Evolutionary conservation across 2,113 vertebrate genomes (phyloP), one percentile per base, ranked within the genome.

Genomic region (Coracopsis vasa): DNA sequence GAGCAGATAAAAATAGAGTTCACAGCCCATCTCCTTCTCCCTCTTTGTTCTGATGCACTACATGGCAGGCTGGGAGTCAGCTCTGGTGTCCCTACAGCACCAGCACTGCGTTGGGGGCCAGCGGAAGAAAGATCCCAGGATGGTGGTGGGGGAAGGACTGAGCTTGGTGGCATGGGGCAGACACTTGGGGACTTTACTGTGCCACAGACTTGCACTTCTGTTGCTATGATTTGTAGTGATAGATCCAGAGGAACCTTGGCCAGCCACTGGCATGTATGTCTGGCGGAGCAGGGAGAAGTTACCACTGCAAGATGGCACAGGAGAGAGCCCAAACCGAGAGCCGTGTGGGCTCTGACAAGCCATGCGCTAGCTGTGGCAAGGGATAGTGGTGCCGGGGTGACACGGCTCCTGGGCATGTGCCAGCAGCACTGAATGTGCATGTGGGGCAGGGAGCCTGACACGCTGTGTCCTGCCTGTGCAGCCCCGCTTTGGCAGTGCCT

Each of bases 1-100:
- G 58, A 62, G n/a, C 60, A 81, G 91, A 92, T 80, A 92, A 95
- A 96, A 94, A 88, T 66, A 92, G 74, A 15, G 2, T 70, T 89
- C 71, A 78, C 48, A 66, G 48, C 65, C 44, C 29, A 14, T 44
- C n/a, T 56, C 70, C 35, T 78, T 78, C 33, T 60, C 33, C 11
- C 4, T 77, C 50, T 62, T 79, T 64, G 39, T 75, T 81, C 72
- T 95, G 28, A 29, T 25, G 35, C 23, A n/a, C 50, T 37, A 15
- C 3, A 1, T 0, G 4, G 47, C 1, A 7, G 60, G 28, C 56
- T 94, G 65, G 54, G 48, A 94, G 69, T 37, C 84, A 91, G 37
- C 60, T 84, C 2, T 2, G 50, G 39, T 62, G 41, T 23, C 31
- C 23, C 75, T 80, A 18, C 27, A 62, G 50, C 62, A 80, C 28